These are phyloP conservation scores for Ophthalmolycus amberensis DNA, from an alignment of 2,113 vertebrate species.

Conservation along the genomic window DNA sequence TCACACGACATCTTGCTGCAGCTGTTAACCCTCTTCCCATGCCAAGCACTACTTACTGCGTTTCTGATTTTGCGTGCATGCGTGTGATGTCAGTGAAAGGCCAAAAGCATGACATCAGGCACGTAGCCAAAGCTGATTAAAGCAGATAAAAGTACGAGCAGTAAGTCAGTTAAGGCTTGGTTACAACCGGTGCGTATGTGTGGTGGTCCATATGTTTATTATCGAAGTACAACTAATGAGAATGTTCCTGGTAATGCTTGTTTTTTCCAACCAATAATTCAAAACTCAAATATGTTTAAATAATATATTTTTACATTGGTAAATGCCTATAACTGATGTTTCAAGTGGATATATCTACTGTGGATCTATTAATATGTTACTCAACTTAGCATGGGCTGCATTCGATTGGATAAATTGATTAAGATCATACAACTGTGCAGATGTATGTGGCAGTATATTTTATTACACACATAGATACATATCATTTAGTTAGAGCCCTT, in stretches of 20 bases:
- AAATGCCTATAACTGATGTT: neutral
- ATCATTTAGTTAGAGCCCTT: neutral
- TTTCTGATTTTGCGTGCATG: conserved; percentile 33
- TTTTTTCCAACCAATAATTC: neutral
- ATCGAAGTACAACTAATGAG: neutral
- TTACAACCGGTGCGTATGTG: neutral
- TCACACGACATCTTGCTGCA: neutral
- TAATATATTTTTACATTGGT: neutral
- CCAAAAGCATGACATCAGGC: conserved; percentile 59
- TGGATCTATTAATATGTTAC: neutral
- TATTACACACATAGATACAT: neutral
- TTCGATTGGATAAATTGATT: neutral
- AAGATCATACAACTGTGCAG: neutral
- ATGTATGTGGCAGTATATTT: neutral
- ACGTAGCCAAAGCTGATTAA: conserved; percentile 58
- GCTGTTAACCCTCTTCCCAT: conserved; percentile 33
- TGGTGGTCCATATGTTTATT: neutral
- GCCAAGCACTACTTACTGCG: conserved; percentile 43
- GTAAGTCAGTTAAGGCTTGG: conserved; percentile 39
- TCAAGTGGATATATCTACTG: neutral
- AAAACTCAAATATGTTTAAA: neutral
- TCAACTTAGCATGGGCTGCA: neutral
- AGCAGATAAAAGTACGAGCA: conserved; percentile 38
- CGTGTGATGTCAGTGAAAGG: conserved; percentile 46
- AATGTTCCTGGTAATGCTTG: neutral